A percentile compares a stretch with the other conserved stretches of the same genome.
phyloP scores from a whole-genome alignment of 1,140 invertebrate species.

The Thaumetopoea pityocampa region DNA sequence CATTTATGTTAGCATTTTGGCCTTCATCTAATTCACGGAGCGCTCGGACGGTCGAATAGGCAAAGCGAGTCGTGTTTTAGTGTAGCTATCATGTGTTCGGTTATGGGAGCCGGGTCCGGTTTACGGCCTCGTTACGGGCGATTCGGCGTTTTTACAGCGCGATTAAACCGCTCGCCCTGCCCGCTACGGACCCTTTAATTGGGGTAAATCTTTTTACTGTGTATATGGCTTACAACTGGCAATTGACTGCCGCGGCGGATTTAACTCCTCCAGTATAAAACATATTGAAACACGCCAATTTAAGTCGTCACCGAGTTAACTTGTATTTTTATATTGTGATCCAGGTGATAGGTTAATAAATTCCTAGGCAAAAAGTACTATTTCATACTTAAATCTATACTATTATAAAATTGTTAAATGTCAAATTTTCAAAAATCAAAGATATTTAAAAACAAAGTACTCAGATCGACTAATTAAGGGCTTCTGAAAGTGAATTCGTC shows the following conservation, averaged over 20 bases:
- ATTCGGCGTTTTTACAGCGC: conserved; percentile 56
- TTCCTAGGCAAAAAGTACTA: too few relatives aligned
- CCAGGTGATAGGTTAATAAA: too few relatives aligned
- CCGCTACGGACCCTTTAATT: conserved; percentile 50
- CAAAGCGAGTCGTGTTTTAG: conserved; percentile 24
- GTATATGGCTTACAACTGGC: conserved; percentile 21
- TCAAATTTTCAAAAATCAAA: too few relatives aligned
- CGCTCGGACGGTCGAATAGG: conserved; percentile 9
- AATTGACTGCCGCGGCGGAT: conserved; percentile 8
- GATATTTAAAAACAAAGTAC: too few relatives aligned
- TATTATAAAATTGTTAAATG: too few relatives aligned
- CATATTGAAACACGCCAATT: conserved; percentile 5
- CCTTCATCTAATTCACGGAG: too few relatives aligned
- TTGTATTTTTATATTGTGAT: too few relatives aligned
- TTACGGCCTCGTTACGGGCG: conserved; percentile 61
- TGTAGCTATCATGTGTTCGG: conserved; percentile 37
- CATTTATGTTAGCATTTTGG: too few relatives aligned
- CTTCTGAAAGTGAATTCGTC: too few relatives aligned
- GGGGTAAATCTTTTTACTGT: conserved; percentile 58
- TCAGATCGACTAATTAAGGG: too few relatives aligned
- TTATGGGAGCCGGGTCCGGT: conserved; percentile 45
- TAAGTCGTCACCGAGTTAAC: too few relatives aligned
- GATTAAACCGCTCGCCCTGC: conserved; percentile 52
- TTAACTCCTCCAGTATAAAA: conserved; percentile 1
- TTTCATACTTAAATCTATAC: too few relatives aligned